Evolutionary conservation across 92 coral and sea anemone genomes (phyloP), one percentile per base, ranked within the genome.

Genomic region (Phenganax marumi): DNA sequence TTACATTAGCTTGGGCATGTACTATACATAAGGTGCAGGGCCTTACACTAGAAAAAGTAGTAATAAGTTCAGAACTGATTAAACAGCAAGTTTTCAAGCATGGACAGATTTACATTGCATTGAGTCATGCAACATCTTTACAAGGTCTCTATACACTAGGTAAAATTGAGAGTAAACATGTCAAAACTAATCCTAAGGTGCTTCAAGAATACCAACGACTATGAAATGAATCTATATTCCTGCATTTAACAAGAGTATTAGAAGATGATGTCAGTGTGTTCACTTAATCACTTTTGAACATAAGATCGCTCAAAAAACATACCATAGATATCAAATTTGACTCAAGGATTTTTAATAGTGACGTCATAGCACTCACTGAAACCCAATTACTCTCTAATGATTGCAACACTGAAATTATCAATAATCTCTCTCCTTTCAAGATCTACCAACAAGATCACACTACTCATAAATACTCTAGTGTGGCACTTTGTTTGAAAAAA

Each of bases 11-110:
- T 57, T 85, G 86, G 86, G 91, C 89, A 21, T 71, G 77, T 73
- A 91, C 73, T 5, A 71, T 90, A 9, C 90, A 91, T 57, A 90
- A 90, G 74, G 93, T 90, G 4, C 93, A 90, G 65, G 93, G 90
- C 52, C 54, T 79, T n/a, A 58, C 92, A 26, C 48, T 54, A 10
- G 60, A 54, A 17, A 54, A 54, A 10, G 60, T 54, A 10, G 60
- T 54, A 10, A 10, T 54, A 10, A 54, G 60, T 54, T 10, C 60
- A 10, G 60, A 54, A 17, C 17, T 54, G 17, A 17, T 54, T 54
- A 54, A 10, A 54, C 17, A 17, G 17, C 10, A 54, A 17, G 17
- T 17, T 54, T 17, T 17, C 10, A 54, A 54, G 33, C 74, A 61
- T 73, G 90, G 91, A 6, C 88, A 90, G 33, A 58, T 83, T 3